Conservation (phyloP, 2,113 vertebrate species). For the Pomatorhinus ruficollis region DNA sequence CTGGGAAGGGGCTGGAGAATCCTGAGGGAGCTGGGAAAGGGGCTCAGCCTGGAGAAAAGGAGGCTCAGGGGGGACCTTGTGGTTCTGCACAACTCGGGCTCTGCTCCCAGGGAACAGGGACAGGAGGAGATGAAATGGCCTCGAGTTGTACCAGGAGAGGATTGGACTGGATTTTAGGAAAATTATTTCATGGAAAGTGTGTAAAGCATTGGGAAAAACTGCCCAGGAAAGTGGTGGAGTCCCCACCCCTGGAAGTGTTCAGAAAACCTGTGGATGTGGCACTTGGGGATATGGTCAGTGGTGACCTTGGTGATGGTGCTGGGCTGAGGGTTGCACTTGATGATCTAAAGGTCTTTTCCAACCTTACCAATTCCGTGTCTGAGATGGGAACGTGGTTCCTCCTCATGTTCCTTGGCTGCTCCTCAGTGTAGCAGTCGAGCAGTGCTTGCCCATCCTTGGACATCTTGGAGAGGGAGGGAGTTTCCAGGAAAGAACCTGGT, state of each 20-base stretch:
- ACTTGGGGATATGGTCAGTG: background rate
- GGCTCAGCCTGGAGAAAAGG: background rate
- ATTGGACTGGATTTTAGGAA: background rate
- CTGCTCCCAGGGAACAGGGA: background rate
- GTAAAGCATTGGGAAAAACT: background rate
- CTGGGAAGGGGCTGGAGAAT: background rate
- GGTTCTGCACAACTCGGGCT: background rate
- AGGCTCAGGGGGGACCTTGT: background rate
- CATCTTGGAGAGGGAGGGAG: background rate
- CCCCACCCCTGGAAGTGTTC: background rate
- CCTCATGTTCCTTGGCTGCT: accelerated
- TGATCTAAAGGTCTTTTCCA: background rate
- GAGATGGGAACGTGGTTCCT: background rate
- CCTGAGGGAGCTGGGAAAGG: background rate
- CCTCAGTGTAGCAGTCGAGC: background rate
- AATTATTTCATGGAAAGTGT: background rate
- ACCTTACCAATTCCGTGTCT: accelerated
- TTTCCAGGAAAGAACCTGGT: background rate
- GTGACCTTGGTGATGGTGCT: background rate
- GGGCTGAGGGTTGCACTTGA: background rate
- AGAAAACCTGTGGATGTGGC: background rate
- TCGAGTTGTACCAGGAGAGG: accelerated
- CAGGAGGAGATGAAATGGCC: accelerated
- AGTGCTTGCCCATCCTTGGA: background rate
- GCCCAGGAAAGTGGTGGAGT: background rate